A percentile compares a stretch with the other conserved stretches of the same genome.
phyloP scores from a whole-genome alignment of 2,888 invertebrate species.

The Callosobruchus maculatus region DNA sequence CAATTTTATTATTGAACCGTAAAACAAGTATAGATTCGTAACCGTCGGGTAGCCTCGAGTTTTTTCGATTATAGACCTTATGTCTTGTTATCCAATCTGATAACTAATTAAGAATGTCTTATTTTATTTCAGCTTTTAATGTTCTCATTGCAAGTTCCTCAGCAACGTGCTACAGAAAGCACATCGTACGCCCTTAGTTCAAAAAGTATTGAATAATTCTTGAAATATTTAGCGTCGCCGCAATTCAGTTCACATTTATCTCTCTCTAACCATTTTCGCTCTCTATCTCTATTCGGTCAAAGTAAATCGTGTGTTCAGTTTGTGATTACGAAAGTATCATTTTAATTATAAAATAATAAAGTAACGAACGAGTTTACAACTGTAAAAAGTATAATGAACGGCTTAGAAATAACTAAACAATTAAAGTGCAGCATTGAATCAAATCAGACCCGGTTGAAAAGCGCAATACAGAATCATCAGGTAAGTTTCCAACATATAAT shows the following conservation, averaged over 20 bases:
- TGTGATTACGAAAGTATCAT: not conserved
- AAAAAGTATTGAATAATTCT: not conserved
- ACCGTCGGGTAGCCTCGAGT: not conserved
- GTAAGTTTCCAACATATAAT: conserved; percentile 36
- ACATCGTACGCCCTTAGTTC: not conserved
- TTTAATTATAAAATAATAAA: not conserved
- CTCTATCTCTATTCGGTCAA: not conserved
- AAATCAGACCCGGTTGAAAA: conserved; percentile 45
- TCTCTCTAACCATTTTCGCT: not conserved
- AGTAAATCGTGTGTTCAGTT: not conserved
- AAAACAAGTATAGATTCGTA: not conserved
- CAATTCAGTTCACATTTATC: not conserved
- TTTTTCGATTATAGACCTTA: not conserved
- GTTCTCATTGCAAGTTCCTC: not conserved
- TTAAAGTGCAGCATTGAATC: conserved; percentile 43
- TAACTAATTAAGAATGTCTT: not conserved
- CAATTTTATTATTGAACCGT: not conserved
- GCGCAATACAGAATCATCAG: conserved; percentile 48
- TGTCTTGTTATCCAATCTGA: not conserved
- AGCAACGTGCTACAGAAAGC: not conserved
- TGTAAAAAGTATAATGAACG: conserved; percentile 28
- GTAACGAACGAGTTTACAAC: not conserved
- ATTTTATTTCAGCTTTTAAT: not conserved
- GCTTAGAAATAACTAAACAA: conserved; percentile 45
- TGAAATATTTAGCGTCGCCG: not conserved